These are phyloP conservation scores for Tyrophagus putrescentiae DNA, from an alignment of 1,140 invertebrate genomes.

Conservation along the genomic window DNA sequence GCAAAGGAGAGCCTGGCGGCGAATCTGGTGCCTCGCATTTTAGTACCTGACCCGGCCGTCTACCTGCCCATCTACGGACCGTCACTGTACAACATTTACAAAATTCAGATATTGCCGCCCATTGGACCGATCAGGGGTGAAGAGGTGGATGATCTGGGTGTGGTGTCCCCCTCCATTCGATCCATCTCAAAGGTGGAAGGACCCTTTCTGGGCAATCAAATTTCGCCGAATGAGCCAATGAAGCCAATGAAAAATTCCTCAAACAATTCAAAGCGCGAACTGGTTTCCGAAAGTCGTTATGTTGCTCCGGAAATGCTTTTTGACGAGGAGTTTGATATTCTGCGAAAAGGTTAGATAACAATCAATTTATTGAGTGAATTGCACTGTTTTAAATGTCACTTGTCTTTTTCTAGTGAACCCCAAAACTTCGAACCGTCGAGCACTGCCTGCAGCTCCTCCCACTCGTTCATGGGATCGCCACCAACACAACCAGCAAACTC, in stretches of 20 bases:
- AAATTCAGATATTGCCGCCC: constrained; percentile 16
- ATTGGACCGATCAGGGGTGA: background rate
- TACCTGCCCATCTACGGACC: constrained; percentile 11
- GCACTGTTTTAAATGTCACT: background rate
- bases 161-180: background rate
- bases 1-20: background rate
- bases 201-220: background rate
- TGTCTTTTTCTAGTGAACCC: background rate
- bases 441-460: too few species aligned
- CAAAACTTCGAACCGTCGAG: background rate
- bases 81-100: background rate
- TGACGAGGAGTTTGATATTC: constrained; percentile 15
- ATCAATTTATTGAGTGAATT: background rate
- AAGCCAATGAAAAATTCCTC: background rate
- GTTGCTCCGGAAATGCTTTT: background rate
- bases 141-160: background rate
- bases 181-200: background rate
- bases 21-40: constrained; percentile 15
- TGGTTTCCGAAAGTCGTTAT: background rate
- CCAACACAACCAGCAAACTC: too few species aligned
- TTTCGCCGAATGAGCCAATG: background rate
- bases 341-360: constrained; percentile 16
- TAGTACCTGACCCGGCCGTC: background rate
- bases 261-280: constrained; percentile 6
- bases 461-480: background rate